These are phyloP conservation scores for Actinernus sp. DNA, from an alignment of 92 coral and sea anemone species.

Conservation along the genomic window DNA sequence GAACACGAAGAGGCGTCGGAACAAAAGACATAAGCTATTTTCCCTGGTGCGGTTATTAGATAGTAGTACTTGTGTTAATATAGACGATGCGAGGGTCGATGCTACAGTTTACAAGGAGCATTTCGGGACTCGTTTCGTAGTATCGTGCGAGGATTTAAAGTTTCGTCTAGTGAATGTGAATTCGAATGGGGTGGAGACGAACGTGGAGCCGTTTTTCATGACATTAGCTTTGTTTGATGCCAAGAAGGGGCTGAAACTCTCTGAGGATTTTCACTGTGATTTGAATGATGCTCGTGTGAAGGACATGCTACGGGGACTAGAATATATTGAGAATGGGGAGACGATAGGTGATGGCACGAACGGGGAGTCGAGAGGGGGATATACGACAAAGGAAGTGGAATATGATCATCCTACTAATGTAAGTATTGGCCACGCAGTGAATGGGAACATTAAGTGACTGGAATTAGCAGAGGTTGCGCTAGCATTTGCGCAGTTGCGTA, in stretches of 20 bases:
- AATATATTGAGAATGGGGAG: conserved; percentile 78
- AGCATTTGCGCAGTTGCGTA: too few relatives aligned
- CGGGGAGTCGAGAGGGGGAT: conserved; percentile 9
- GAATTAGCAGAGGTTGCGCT: too few relatives aligned
- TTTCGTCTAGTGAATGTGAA: conserved; percentile 83
- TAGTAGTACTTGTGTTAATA: conserved; percentile 75
- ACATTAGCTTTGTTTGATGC: conserved; percentile 92
- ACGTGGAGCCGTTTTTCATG: conserved; percentile 94
- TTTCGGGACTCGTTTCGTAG: conserved; percentile 85
- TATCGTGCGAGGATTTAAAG: conserved; percentile 85
- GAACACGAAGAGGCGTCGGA: conserved; percentile 89
- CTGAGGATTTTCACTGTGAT: conserved; percentile 97
- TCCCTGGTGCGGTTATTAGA: conserved; percentile 83
- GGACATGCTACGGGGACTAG: conserved; percentile 79
- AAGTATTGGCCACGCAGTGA: too few relatives aligned
- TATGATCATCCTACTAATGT: conserved; percentile 65
- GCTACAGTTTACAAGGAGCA: conserved; percentile 82
- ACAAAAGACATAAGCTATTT: conserved; percentile 82
- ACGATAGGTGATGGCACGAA: conserved; percentile 40
- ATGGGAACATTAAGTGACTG: too few relatives aligned
- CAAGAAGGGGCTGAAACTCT: conserved; percentile 84
- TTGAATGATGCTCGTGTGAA: conserved; percentile 72
- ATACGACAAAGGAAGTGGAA: conserved; percentile 47
- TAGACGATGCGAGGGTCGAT: conserved; percentile 90
- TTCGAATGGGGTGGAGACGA: conserved; percentile 67